Evolutionary conservation across 2,888 invertebrate genomes (phyloP), one percentile per base, ranked within the genome.

Genomic region (Heliconius aoede): DNA sequence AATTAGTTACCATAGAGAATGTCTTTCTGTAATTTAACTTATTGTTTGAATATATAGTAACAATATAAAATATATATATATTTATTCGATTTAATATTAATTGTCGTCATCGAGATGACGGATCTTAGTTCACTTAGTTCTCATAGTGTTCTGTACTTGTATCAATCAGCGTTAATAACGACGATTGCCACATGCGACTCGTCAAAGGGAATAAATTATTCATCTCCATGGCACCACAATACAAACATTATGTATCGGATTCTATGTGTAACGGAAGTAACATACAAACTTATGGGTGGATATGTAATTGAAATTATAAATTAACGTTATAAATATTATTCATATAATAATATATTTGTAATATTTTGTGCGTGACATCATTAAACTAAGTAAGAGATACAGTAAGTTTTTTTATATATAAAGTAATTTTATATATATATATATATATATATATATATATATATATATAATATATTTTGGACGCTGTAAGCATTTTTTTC

Each of bases 221-320:
- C 76, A 81, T 86, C 80, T 81, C 79, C 79, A 81, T 79, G 74
- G 76, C 68, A 81, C 64, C 77, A 73, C 72, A 75, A 77, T 64
- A 76, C 77, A 78, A 77, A 79, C 76, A 76, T 71, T 72, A 76
- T n/a, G 76, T 61, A 36, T 73, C 60, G 65, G 36, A 75, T 74
- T 64, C 30, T 55, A 26, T 74, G 69, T 77, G 77, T 64, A 61
- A 76, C 78, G 79, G 78, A 81, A 76, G 74, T 79, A 51, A 77
- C 77, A 61, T 58, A 64, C 15, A 24, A 40, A 73, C 73, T 73
- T 69, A 26, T 76, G 40, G 24, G 26, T 65, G 40, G 71, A 75
- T 24, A 9, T 55, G 9, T 55, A 55, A 55, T 36, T 36, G 36
- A 1, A 40, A 40, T 40, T 40, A 3, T 13, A 40, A 40, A 40